phyloP scores from a whole-genome alignment of 92 coral and sea anemone genomes.

The Micromussa lordhowensis region DNA sequence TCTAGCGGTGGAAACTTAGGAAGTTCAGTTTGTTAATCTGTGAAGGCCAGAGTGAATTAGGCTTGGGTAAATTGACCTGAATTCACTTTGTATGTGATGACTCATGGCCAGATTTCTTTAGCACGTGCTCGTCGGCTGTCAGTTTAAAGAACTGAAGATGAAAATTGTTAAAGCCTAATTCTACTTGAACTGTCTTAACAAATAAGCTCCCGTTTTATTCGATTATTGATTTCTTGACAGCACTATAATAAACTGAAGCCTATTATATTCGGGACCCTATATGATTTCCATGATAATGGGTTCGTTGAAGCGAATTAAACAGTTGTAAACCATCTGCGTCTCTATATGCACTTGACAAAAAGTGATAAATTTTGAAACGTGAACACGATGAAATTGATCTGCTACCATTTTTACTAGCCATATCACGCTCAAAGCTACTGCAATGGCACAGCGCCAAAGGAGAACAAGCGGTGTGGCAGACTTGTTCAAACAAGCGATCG shows the following conservation, averaged over 20 bases:
- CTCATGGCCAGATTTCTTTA: not conserved
- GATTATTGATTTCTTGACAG: constrained; percentile 9
- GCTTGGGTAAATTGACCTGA: not conserved
- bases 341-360: not conserved
- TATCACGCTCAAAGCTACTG: not conserved
- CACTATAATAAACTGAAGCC: not conserved
- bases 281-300: constrained; percentile 43
- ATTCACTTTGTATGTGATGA: not conserved
- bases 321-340: constrained; percentile 13
- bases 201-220: not conserved
- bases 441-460: constrained; percentile 26
- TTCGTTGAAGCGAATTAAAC: constrained; percentile 15
- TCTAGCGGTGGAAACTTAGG: not conserved
- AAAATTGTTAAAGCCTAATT: constrained; percentile 2
- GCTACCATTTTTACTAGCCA: not conserved
- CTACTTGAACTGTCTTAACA: not conserved
- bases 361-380: not conserved
- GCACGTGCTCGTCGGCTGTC: not conserved
- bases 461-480: constrained; percentile 29
- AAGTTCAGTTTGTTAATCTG: constrained; percentile 1
- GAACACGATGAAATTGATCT: constrained; percentile 18
- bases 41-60: not conserved
- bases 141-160: not conserved
- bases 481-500: constrained; percentile 79
- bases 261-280: not conserved